Percentiles rank a stretch among this genome's conserved stretches.
Evolutionary conservation across 2,113 vertebrate genomes (phyloP).

Genomic region (Apaloderma vittatum): DNA sequence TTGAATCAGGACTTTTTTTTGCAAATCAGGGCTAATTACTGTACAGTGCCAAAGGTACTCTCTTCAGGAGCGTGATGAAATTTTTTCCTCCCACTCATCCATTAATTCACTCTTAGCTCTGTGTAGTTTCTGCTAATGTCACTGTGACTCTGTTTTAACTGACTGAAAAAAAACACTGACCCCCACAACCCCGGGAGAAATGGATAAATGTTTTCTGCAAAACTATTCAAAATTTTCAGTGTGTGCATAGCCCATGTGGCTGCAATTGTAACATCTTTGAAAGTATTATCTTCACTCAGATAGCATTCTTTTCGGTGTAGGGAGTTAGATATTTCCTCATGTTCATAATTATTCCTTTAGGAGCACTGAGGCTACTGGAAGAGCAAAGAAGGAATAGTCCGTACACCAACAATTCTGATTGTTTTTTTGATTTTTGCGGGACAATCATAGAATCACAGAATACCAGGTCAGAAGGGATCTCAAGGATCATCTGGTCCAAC

Average conservation of each 20-base stretch:
- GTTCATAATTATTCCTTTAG: not conserved
- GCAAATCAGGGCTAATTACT: conserved; percentile 47
- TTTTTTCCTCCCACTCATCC: not conserved
- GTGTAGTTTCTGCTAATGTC: not conserved
- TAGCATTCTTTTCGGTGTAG: not conserved
- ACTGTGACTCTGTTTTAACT: not conserved
- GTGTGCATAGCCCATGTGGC: not conserved
- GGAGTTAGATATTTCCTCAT: not conserved
- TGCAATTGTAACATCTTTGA: not conserved
- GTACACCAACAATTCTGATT: not conserved
- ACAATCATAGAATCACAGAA: not conserved
- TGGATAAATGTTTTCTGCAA: not conserved
- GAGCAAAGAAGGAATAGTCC: not conserved
- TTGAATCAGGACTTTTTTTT: not conserved
- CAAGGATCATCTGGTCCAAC: not conserved
- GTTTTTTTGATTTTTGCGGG: not conserved
- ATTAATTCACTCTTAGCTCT: conserved; percentile 9
- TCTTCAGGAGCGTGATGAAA: not conserved
- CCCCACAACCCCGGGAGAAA: not conserved
- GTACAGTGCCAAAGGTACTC: not conserved
- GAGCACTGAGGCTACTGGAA: not conserved
- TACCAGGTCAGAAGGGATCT: not conserved
- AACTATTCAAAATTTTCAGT: not conserved
- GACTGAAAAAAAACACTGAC: not conserved
- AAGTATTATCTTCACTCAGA: not conserved